A percentile compares a stretch with the other conserved stretches of the same genome.
Evolutionary conservation across 1,140 invertebrate genomes (phyloP).

Genomic region (Tetragnatha versicolor): DNA sequence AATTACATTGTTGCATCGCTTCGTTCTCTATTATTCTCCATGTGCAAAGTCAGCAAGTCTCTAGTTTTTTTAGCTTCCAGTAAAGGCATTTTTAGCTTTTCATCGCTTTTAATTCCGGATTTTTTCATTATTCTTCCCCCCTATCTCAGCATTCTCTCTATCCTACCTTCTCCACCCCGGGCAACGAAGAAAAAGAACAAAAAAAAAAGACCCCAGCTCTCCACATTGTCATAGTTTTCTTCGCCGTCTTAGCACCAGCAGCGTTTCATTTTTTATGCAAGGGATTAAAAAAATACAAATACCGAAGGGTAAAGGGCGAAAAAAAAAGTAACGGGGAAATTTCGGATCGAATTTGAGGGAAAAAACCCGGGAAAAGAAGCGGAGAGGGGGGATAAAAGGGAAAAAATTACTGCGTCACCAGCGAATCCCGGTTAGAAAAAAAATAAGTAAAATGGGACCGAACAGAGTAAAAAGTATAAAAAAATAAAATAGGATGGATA

Average conservation of each 20-base stretch:
- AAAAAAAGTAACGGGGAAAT: conserved; percentile 1
- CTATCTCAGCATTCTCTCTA: background rate
- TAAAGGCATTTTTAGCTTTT: background rate
- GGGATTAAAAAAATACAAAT: too few species aligned
- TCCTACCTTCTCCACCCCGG: too few species aligned
- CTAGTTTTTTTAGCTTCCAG: too few species aligned
- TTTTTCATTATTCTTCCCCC: background rate
- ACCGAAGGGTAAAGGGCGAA: background rate
- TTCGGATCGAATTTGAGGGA: conserved; percentile 20
- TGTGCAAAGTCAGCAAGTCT: too few species aligned
- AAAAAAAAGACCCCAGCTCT: too few species aligned
- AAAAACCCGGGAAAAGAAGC: background rate
- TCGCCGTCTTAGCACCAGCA: too few species aligned
- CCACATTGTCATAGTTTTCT: too few species aligned
- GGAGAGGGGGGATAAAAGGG: background rate
- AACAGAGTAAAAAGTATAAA: background rate
- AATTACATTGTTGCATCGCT: too few species aligned
- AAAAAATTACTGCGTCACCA: conserved; percentile 8
- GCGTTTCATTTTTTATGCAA: too few species aligned
- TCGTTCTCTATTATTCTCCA: too few species aligned
- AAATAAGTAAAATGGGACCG: background rate
- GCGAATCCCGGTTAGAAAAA: background rate
- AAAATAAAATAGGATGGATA: background rate
- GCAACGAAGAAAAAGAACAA: too few species aligned
- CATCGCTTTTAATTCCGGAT: background rate